phyloP scores from a whole-genome alignment of 2,888 invertebrate species.

The Proisotoma minuta region DNA sequence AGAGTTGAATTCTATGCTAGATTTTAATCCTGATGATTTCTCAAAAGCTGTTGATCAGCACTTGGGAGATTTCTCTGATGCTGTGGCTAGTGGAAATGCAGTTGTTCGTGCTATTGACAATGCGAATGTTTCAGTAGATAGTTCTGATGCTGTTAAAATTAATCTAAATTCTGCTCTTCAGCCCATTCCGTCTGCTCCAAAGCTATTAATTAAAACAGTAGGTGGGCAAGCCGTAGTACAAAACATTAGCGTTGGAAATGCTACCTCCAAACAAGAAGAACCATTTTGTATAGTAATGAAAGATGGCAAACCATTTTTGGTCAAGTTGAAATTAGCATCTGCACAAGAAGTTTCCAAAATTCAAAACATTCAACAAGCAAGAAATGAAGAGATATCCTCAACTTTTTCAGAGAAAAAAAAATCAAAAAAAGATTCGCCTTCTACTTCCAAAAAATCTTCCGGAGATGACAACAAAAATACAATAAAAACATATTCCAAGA shows the following conservation, averaged over 20 bases:
- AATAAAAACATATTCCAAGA: conserved; percentile 26
- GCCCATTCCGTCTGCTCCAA: conserved; percentile 14
- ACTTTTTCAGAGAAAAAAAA: no score
- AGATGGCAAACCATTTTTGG: conserved; percentile 37
- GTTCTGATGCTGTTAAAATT: neutral
- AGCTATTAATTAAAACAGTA: conserved; percentile 38
- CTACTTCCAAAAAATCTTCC: conserved; percentile 15
- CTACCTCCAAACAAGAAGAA: conserved; percentile 3
- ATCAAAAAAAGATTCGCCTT: conserved; percentile 19
- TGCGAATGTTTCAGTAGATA: conserved; percentile 5
- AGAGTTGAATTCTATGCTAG: conserved; percentile 32
- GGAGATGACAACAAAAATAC: neutral
- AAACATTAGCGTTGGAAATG: conserved; percentile 8
- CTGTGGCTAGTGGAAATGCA: neutral
- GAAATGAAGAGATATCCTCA: neutral
- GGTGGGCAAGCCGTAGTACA: conserved; percentile 36
- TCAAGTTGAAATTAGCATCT: conserved; percentile 27
- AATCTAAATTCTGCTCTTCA: conserved; percentile 2
- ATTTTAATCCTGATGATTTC: conserved; percentile 44
- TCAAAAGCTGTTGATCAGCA: conserved; percentile 36
- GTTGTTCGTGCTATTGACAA: neutral
- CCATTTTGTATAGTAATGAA: conserved; percentile 27
- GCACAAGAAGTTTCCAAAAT: conserved; percentile 8
- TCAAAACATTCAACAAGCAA: conserved; percentile 10
- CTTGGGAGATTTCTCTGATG: conserved; percentile 19